phyloP scores from a whole-genome alignment of 2,888 invertebrate genomes.

The Melipona bicolor region DNA sequence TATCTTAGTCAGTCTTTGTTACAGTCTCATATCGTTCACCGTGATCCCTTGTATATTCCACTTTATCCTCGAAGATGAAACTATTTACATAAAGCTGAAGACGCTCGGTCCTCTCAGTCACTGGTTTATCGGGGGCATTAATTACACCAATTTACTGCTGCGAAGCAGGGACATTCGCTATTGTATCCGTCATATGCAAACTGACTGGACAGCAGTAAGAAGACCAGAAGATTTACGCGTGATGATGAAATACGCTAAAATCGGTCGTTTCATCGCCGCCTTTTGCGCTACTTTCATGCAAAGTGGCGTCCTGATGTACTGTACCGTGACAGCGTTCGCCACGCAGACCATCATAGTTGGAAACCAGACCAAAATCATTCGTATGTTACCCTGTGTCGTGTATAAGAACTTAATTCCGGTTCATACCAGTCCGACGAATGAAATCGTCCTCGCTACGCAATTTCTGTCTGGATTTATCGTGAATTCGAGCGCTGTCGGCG shows the following conservation, averaged over 20 bases:
- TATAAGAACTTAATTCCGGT: slow-evolving; percentile 55
- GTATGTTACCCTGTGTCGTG: slow-evolving; percentile 57
- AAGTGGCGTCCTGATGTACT: slow-evolving; percentile 50
- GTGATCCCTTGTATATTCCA: slow-evolving; percentile 65
- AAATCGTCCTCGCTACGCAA: slow-evolving; percentile 58
- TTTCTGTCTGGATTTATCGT: slow-evolving; percentile 45
- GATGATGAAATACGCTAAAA: slow-evolving; percentile 68
- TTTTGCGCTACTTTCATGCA: slow-evolving; percentile 53
- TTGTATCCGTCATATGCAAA: slow-evolving; percentile 67
- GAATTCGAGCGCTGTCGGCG: slow-evolving; percentile 48
- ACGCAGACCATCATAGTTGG: slow-evolving; percentile 12
- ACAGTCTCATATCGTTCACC: slow-evolving; percentile 53
- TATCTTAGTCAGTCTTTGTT: slow-evolving; percentile 27
- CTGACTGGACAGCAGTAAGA: slow-evolving; percentile 66
- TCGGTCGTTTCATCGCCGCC: slow-evolving; percentile 64
- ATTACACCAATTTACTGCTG: slow-evolving; percentile 66
- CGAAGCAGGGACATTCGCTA: slow-evolving; percentile 57
- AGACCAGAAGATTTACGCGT: slow-evolving; percentile 55
- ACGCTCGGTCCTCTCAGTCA: slow-evolving; percentile 70
- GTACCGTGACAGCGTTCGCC: background rate
- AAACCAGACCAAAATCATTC: slow-evolving; percentile 55
- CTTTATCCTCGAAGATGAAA: slow-evolving; percentile 58
- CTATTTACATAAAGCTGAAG: slow-evolving; percentile 41
- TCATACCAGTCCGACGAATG: slow-evolving; percentile 59
- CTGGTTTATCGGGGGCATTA: slow-evolving; percentile 66